Conservation (phyloP, 1,140 invertebrate genomes). For the Magallana ariakensis region DNA sequence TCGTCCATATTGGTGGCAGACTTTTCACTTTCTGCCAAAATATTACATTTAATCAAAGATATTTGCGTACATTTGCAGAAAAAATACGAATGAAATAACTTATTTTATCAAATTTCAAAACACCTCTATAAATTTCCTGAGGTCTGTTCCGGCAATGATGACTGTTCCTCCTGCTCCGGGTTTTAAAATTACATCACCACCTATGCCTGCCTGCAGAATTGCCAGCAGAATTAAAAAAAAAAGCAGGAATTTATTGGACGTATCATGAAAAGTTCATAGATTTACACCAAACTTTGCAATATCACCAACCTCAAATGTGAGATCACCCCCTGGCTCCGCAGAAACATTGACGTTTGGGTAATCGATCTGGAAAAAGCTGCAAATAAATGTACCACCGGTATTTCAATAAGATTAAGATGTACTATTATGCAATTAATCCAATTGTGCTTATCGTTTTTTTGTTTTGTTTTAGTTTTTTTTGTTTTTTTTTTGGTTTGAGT, state of each 20-base stretch:
- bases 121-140: constrained; percentile 63
- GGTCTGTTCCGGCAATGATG: constrained; percentile 57
- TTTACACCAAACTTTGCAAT: background rate
- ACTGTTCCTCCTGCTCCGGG: constrained; percentile 60
- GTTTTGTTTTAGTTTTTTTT: too few relatives aligned
- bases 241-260: background rate
- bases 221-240: background rate
- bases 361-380: constrained; percentile 63
- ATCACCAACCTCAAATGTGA: constrained; percentile 60
- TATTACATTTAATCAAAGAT: background rate
- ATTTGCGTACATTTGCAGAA: background rate
- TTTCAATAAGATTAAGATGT: too few relatives aligned
- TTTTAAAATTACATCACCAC: constrained; percentile 58
- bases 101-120: background rate
- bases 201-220: constrained; percentile 52
- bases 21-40: constrained; percentile 64
- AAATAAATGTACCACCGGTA: background rate
- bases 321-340: constrained; percentile 59
- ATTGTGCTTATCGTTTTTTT: too few relatives aligned
- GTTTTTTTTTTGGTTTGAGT: too few relatives aligned
- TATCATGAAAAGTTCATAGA: background rate
- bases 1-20: constrained; percentile 64
- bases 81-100: background rate
- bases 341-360: constrained; percentile 66
- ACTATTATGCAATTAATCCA: too few relatives aligned